Evolutionary conservation across 2,113 vertebrate genomes (phyloP).

Genomic region (Prinia subflava): DNA sequence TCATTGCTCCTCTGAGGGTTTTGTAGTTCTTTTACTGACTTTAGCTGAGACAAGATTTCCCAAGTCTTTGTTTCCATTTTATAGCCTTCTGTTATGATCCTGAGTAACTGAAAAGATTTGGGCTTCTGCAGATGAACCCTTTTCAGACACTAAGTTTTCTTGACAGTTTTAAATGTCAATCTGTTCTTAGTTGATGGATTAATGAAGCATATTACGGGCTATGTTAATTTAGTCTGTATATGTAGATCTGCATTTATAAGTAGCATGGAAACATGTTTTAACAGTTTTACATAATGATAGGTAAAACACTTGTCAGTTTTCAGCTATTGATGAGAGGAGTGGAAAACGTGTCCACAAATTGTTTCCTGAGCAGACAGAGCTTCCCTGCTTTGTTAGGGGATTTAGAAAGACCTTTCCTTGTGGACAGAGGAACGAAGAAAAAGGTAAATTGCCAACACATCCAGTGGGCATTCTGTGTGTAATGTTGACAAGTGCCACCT

Average conservation of each 20-base stretch:
- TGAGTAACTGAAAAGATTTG: not conserved
- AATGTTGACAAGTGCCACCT: conserved; percentile 9
- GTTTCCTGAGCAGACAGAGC: not conserved
- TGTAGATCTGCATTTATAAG: conserved; percentile 2
- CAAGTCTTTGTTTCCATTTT: not conserved
- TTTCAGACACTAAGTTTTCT: not conserved
- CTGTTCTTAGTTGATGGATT: conserved; percentile 30
- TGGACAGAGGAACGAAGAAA: conserved; percentile 36
- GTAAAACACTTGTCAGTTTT: not conserved
- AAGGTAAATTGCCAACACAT: conserved; percentile 22
- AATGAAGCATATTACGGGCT: conserved; percentile 19
- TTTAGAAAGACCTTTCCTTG: not conserved
- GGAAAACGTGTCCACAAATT: conserved; percentile 1
- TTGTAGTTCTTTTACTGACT: not conserved
- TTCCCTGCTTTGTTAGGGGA: conserved; percentile 7
- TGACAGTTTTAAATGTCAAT: conserved; percentile 41
- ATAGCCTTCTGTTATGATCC: not conserved
- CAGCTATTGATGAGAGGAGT: not conserved
- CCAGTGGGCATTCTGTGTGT: conserved; percentile 19
- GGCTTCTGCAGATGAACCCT: conserved; percentile 2
- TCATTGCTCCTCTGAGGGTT: not conserved
- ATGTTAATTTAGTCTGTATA: conserved; percentile 15
- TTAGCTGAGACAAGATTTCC: not conserved
- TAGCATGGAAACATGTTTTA: conserved; percentile 50
- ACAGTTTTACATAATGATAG: conserved; percentile 42